These are phyloP conservation scores for Picus viridis DNA, from an alignment of 2,797 vertebrate species.

Conservation along the genomic window DNA sequence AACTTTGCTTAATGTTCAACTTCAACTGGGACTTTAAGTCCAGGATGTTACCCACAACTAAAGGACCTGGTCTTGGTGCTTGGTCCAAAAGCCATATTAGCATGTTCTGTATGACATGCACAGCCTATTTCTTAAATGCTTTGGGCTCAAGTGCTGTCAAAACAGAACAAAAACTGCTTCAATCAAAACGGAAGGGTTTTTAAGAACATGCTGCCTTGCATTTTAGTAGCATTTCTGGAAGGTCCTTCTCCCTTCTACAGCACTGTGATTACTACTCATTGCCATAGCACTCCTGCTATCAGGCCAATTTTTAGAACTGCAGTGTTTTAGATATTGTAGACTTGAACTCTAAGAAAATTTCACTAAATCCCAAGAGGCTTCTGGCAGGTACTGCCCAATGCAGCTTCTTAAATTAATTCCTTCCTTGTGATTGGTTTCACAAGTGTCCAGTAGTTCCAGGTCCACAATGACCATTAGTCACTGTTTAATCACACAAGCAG, in stretches of 20 bases:
- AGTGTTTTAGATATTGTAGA: not conserved
- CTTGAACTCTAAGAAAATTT: not conserved
- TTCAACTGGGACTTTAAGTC: not conserved
- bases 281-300: not conserved
- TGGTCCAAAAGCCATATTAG: not conserved
- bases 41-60: not conserved
- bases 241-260: not conserved
- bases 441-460: not conserved
- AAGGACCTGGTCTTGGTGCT: not conserved
- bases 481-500: not conserved
- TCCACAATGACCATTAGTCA: not conserved
- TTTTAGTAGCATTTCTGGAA: not conserved
- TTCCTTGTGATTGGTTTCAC: not conserved
- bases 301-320: not conserved
- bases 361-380: not conserved
- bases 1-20: not conserved
- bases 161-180: not conserved
- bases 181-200: not conserved
- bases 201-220: not conserved
- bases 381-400: not conserved
- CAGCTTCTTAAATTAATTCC: not conserved
- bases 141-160: not conserved
- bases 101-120: not conserved
- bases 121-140: not conserved
- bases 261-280: not conserved